Base-by-base conservation (phyloP, 2,888 invertebrate species). In the Ceriagrion tenellum region DNA sequence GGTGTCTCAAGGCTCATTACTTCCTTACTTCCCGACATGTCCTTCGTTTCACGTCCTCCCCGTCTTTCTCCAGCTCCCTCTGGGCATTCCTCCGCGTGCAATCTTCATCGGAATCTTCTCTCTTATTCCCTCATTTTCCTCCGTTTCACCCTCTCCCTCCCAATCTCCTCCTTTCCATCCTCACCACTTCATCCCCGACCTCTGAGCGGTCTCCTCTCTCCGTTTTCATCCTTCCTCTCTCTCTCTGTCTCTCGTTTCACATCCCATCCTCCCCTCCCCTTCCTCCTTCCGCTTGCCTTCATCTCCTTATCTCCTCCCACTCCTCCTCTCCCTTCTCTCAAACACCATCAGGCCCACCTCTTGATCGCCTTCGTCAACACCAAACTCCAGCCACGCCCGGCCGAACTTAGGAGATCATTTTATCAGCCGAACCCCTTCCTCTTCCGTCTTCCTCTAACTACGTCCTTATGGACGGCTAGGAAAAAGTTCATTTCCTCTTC, bases 101-200 rank as follows among this genome's bases (percentile, higher is more conserved):
- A 35, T 81, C 81, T 81, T 35, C 81, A 81, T 81, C 81, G 30
- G 81, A 81, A 81, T 35, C 69, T n/a, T 69, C 69, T 69, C n/a
- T n/a, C 18, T 10, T 1, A 16, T 20, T 69, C 74, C 74, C 81
- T 30, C 81, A 13, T 6, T 35, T n/a, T 35, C 12, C 81, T 81
- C 81, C 81, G 13, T 30, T 35, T 35, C n/a, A 81, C 20, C 69
- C 69, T 13, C 69, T 26, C 69, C 20, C 69, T n/a, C n/a, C 69
- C 47, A 47, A 47, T 47, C 47, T 8, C 47, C 47, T 47, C 47
- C 47, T 4, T 47, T 8, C 47, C 47, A 2, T 47, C 47, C 74
- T 81, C 69, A 69, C 23, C 59, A 4, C 59, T 26, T 26, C 10
- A 20, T 69, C 74, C 12, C 30, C 69, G 0, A 3, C 35, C 35